Evolutionary conservation across 2,113 vertebrate species (phyloP).

Genomic region (Albula glossodonta): DNA sequence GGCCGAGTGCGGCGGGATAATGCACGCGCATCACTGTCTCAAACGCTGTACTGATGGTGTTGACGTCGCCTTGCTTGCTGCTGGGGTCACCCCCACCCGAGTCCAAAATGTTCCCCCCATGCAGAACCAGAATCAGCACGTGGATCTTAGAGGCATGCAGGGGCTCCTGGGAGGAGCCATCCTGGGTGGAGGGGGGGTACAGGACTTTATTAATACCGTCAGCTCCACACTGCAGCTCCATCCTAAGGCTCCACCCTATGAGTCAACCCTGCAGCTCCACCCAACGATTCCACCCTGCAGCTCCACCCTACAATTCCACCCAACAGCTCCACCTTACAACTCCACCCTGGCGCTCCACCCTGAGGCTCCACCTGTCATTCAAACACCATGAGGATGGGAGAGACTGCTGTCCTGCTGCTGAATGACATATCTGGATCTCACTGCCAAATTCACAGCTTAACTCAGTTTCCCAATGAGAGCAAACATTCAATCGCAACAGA

Average conservation of each 20-base stretch:
- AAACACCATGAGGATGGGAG: too few relatives aligned
- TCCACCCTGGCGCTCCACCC: too few relatives aligned
- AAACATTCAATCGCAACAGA: not conserved
- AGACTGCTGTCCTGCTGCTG: not conserved
- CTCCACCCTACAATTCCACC: too few relatives aligned
- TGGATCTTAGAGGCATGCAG: constrained; percentile 86
- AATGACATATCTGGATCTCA: not conserved
- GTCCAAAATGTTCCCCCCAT: constrained; percentile 96
- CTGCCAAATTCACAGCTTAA: constrained; percentile 11
- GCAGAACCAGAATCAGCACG: constrained; percentile 88
- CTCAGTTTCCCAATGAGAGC: constrained; percentile 29
- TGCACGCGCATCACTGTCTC: constrained; percentile 94
- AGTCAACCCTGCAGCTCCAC: too few relatives aligned
- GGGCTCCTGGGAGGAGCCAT: constrained; percentile 76
- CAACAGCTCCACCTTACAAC: too few relatives aligned
- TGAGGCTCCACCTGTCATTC: too few relatives aligned
- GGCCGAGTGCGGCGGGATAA: constrained; percentile 90
- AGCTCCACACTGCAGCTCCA: too few relatives aligned
- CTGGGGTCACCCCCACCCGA: constrained; percentile 89
- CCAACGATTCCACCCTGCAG: too few relatives aligned
- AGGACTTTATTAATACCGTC: too few relatives aligned
- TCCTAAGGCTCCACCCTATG: too few relatives aligned
- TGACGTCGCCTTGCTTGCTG: constrained; percentile 94
- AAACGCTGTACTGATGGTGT: constrained; percentile 87
- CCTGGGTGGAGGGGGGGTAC: constrained; percentile 59